Evolutionary conservation across 2,888 invertebrate genomes (phyloP).

Genomic region (Pemphredon lugubris): DNA sequence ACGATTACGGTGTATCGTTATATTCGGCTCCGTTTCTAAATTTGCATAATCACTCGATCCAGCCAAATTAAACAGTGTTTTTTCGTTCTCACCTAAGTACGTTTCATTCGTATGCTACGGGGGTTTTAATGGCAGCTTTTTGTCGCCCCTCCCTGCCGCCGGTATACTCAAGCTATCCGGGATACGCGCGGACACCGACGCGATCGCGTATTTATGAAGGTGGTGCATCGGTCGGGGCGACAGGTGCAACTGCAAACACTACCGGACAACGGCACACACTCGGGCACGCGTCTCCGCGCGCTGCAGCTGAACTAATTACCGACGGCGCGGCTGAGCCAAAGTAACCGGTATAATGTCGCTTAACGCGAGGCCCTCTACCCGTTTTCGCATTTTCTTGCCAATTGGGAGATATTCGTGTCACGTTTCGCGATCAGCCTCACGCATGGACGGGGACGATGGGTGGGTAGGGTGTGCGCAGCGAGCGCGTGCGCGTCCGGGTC

Average conservation of each 20-base stretch:
- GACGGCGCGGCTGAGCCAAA: constrained; percentile 34
- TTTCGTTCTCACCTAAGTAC: no score
- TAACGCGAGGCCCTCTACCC: constrained; percentile 33
- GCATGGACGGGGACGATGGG: no score
- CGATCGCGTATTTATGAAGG: constrained; percentile 64
- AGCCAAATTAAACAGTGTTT: no score
- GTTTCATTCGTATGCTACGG: no score
- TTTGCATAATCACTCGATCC: no score
- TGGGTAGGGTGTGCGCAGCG: no score
- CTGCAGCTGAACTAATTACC: constrained; percentile 71
- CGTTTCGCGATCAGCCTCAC: no score
- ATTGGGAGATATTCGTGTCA: background rate
- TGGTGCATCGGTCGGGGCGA: constrained; percentile 62
- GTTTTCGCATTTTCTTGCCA: background rate
- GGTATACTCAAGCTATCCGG: constrained; percentile 1
- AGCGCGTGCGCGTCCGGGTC: no score
- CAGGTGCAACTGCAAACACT: constrained; percentile 69
- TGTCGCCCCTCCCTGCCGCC: no score
- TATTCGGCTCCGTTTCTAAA: no score
- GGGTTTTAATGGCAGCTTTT: no score
- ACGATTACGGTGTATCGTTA: no score
- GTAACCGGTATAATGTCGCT: constrained; percentile 31
- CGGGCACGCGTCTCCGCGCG: constrained; percentile 65
- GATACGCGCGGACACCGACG: constrained; percentile 2
- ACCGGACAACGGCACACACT: constrained; percentile 20